These are phyloP conservation scores for Cantharis lateralis DNA, from an alignment of 2,888 invertebrate genomes.

Conservation along the genomic window DNA sequence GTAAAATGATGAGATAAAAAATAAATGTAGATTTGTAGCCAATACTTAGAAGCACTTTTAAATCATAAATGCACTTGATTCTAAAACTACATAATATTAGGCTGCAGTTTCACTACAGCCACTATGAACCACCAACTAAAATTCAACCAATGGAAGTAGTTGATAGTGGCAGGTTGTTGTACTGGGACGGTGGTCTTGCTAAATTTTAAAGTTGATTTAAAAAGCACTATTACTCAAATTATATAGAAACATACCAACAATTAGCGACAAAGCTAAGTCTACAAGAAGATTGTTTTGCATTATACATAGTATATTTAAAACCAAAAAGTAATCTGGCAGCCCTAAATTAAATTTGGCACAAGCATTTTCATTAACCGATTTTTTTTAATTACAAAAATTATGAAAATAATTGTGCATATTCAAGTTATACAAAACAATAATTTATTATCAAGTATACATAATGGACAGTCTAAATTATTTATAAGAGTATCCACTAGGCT, in stretches of 20 bases:
- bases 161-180: too few relatives aligned
- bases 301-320: not conserved
- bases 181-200: too few relatives aligned
- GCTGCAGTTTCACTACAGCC: too few relatives aligned
- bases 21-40: too few relatives aligned
- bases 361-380: not conserved
- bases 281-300: not conserved
- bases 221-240: too few relatives aligned
- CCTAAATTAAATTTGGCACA: not conserved
- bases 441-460: not conserved
- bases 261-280: not conserved
- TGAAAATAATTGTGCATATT: not conserved
- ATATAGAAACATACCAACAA: not conserved
- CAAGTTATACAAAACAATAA: not conserved
- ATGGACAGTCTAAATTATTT: not conserved
- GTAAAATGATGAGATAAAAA: too few relatives aligned
- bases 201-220: too few relatives aligned
- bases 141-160: too few relatives aligned
- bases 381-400: not conserved
- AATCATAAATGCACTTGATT: not conserved
- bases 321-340: not conserved
- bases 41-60: not conserved
- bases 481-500: not conserved
- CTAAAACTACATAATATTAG: too few relatives aligned
- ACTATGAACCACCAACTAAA: too few relatives aligned